A percentile compares a stretch with the other conserved stretches of the same genome.
Conservation (phyloP, 2,888 invertebrate genomes). For the Dendrolimus pini region DNA sequence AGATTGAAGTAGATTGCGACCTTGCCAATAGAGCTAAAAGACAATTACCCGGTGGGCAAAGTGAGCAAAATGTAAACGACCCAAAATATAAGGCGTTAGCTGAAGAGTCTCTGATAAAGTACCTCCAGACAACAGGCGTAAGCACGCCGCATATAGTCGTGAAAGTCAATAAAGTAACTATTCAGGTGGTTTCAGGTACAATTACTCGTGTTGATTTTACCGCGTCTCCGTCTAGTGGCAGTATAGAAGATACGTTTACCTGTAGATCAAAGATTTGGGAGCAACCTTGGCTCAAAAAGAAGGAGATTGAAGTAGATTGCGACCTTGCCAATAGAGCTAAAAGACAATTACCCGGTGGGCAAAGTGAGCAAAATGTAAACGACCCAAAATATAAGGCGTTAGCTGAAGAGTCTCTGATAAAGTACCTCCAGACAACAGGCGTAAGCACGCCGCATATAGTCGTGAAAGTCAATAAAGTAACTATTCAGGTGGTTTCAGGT, state of each 20-base stretch:
- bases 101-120: constrained; percentile 20
- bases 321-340: not conserved
- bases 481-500: not conserved
- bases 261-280: not conserved
- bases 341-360: constrained; percentile 12
- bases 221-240: not conserved
- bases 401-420: constrained; percentile 21
- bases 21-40: not conserved
- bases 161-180: not conserved
- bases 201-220: not conserved
- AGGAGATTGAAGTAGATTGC: not conserved
- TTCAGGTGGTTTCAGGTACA: not conserved
- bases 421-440: constrained; percentile 13
- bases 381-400: constrained; percentile 17
- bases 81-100: constrained; percentile 19
- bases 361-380: constrained; percentile 13
- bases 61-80: constrained; percentile 15
- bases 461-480: not conserved
- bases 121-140: constrained; percentile 9
- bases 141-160: not conserved
- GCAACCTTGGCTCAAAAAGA: not conserved
- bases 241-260: not conserved
- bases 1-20: not conserved
- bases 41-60: constrained; percentile 12
- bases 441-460: not conserved